phyloP scores from a whole-genome alignment of 2,113 vertebrate genomes.

The Lamprologus sp. region DNA sequence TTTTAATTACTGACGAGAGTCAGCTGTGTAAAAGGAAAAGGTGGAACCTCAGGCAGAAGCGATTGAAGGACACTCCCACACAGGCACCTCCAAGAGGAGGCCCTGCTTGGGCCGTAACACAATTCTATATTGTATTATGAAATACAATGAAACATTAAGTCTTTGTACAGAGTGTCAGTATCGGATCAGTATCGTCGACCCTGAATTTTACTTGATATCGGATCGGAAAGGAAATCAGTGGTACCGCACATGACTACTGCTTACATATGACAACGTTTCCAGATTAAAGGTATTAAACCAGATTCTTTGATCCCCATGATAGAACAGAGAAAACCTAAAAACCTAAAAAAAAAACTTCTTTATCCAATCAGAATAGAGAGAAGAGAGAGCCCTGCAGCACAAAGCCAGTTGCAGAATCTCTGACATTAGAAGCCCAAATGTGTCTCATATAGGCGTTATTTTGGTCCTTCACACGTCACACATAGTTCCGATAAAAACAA shows the following conservation, averaged over 20 bases:
- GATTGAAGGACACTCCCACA: too few relatives aligned
- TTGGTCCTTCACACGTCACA: too few relatives aligned
- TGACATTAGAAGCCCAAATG: background rate
- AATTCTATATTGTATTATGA: too few relatives aligned
- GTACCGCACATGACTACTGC: background rate
- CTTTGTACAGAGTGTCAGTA: background rate
- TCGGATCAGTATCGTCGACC: background rate
- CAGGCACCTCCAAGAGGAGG: too few relatives aligned
- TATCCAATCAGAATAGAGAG: background rate
- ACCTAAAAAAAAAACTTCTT: background rate
- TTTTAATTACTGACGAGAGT: too few relatives aligned
- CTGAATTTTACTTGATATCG: background rate
- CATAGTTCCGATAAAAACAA: too few relatives aligned
- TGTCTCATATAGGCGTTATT: background rate
- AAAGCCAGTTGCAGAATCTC: background rate
- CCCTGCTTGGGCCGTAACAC: too few relatives aligned
- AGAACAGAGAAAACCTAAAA: background rate
- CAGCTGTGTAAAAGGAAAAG: too few relatives aligned
- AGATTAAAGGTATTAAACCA: background rate
- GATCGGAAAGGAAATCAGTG: background rate
- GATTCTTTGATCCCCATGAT: background rate
- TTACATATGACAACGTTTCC: background rate
- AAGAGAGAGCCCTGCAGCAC: background rate
- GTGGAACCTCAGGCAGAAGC: too few relatives aligned
- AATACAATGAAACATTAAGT: background rate